Base-by-base conservation (phyloP, 2,797 vertebrate genomes). In the Coreius guichenoti region DNA sequence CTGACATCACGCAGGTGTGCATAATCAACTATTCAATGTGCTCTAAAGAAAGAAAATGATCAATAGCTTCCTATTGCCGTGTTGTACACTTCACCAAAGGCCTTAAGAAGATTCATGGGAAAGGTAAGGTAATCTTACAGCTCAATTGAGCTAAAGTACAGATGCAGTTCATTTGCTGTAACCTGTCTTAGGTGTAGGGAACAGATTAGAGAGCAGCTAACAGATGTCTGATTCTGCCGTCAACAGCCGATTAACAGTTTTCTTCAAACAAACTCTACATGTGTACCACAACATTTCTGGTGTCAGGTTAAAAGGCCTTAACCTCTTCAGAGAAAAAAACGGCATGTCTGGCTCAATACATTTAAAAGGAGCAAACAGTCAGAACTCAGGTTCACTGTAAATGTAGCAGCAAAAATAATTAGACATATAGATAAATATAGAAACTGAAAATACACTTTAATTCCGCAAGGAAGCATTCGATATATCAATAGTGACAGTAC, bases 1-100 rank as follows among this genome's bases (percentile, higher is more conserved):
- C 87, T 91, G 87, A 88, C 87, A 90, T 90, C 88, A 89, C 9
- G 87, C 89, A 90, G 89, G 89, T 90, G 85, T 87, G 86, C 80
- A 67, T 85, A 91, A 90, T 91, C 86, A 90, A 84, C 85, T 85
- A 79, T 88, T 86, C 85, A 84, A 89, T 88, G 82, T 78, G 84
- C 83, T 86, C 87, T 68, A 83, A 86, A 89, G 87, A 87, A 88
- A 89, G 86, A 78, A 56, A 81, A 39, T 8, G 77, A 89, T 90
- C 88, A 43, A 90, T 89, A 88, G 29, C 61, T 70, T 88, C 86
- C 68, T 70, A 36, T 83, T 67, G 86, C 82, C 84, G 36, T 75
- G 87, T 75, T 83, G 73, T 74, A 85, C 67, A 77, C 80, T 78
- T 75, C 78, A 47, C 39, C 72, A 31, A 47, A 56, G 74, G 77